A percentile compares a stretch with the other conserved stretches of the same genome.
Evolutionary conservation across 2,797 vertebrate species (phyloP).

Genomic region (Falco naumanni): DNA sequence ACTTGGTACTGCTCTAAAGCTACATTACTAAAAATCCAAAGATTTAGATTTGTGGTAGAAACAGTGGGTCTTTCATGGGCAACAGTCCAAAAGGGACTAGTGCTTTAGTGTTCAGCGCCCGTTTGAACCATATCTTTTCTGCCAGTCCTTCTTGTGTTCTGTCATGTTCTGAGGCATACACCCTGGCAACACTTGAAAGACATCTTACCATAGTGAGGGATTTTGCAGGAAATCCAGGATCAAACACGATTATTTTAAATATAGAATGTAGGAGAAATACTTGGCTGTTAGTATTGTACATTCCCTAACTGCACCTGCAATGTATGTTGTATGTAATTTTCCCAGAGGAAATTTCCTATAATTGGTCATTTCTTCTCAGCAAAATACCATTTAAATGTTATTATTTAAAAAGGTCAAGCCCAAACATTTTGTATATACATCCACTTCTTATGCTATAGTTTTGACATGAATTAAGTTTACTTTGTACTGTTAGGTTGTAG

Average conservation of each 20-base stretch:
- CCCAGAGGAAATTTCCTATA: slow-evolving; percentile 10
- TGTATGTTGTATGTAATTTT: not conserved
- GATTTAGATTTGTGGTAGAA: not conserved
- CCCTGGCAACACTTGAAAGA: slow-evolving; percentile 57
- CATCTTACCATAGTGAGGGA: not conserved
- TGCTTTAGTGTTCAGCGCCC: not conserved
- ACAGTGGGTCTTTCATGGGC: not conserved
- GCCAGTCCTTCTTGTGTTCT: not conserved
- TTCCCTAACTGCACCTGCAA: slow-evolving; percentile 4
- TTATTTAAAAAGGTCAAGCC: slow-evolving; percentile 9
- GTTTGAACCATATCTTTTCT: not conserved
- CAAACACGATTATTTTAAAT: slow-evolving; percentile 38
- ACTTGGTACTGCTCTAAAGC: not conserved
- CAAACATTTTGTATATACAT: slow-evolving; percentile 1
- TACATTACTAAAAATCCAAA: not conserved
- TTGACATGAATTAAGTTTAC: slow-evolving; percentile 2
- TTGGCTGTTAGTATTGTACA: not conserved
- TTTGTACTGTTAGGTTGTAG: not conserved
- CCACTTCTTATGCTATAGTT: slow-evolving; percentile 47
- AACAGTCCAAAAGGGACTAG: not conserved
- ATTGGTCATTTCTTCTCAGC: slow-evolving; percentile 11
- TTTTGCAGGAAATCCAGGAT: slow-evolving; percentile 45
- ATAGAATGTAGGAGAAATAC: not conserved
- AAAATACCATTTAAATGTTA: slow-evolving; percentile 5
- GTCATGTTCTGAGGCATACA: not conserved